Conservation (phyloP, 2,797 vertebrate species). For the Enteromius radiatus region DNA sequence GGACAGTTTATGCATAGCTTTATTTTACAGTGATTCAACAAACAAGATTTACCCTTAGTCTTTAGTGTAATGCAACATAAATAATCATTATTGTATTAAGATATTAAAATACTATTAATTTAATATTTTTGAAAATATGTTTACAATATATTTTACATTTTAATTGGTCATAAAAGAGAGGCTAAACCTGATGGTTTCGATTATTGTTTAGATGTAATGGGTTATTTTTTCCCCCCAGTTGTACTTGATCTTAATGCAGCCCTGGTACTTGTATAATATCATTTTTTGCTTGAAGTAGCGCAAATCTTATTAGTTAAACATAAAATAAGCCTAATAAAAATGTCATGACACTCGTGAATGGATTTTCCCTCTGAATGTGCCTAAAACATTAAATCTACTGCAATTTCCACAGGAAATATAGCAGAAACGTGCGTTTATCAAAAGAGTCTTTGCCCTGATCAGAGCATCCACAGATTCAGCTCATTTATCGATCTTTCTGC, state of each 20-base stretch:
- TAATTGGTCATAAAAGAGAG: too few species aligned
- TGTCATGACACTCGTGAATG: neutral
- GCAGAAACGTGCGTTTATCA: slow-evolving; percentile 43
- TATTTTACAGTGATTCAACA: neutral
- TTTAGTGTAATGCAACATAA: neutral
- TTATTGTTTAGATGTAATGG: neutral
- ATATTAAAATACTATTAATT: neutral
- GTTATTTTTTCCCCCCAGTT: neutral
- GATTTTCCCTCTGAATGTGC: neutral
- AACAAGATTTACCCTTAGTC: neutral
- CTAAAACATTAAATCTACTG: neutral
- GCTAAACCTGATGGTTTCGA: too few species aligned
- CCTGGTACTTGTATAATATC: too few species aligned
- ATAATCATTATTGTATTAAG: neutral
- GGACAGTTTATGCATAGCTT: neutral
- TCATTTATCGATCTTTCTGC: neutral
- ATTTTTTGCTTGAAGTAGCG: neutral
- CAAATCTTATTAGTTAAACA: neutral
- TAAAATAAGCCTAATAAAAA: neutral
- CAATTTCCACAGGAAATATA: slow-evolving; percentile 77
- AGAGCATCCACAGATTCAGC: neutral
- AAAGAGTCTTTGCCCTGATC: neutral
- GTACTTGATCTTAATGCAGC: neutral
- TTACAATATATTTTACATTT: too few species aligned
- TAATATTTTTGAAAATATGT: too few species aligned